These are phyloP conservation scores for Esox niger DNA, from an alignment of 2,113 vertebrate species.

Conservation along the genomic window DNA sequence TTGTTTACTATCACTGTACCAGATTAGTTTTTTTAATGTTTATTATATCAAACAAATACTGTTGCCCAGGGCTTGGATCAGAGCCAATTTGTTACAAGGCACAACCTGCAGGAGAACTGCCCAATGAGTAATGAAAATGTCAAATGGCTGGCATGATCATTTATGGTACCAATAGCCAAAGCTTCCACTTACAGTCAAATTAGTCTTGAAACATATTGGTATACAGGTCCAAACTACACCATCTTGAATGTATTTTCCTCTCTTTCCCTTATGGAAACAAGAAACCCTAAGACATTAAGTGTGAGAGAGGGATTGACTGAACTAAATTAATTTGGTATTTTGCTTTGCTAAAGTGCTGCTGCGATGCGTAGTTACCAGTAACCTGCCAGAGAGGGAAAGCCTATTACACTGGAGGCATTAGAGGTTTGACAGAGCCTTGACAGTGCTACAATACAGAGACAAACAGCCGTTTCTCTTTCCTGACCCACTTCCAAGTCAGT, in stretches of 20 bases:
- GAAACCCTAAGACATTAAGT: not conserved
- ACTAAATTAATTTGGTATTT: not conserved
- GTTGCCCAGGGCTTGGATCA: no score
- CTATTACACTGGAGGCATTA: not conserved
- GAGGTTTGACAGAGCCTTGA: not conserved
- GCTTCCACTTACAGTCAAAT: no score
- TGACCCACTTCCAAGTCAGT: constrained; percentile 14
- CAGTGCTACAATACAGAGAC: constrained; percentile 1
- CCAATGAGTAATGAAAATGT: no score
- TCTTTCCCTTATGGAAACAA: not conserved
- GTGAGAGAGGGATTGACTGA: not conserved
- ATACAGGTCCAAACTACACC: not conserved
- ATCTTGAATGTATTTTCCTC: not conserved
- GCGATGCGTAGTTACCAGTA: not conserved
- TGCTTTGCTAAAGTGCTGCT: not conserved
- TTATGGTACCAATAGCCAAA: no score
- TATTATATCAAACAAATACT: no score
- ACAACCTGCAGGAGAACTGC: no score
- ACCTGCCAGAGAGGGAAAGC: not conserved
- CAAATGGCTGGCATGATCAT: no score
- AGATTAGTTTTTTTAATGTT: no score
- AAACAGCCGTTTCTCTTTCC: not conserved
- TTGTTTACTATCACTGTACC: no score
- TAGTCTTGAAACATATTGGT: no score
- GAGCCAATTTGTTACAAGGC: no score